Base-by-base conservation (phyloP, 2,888 invertebrate genomes). In the Hydrotaea cyrtoneurina region DNA sequence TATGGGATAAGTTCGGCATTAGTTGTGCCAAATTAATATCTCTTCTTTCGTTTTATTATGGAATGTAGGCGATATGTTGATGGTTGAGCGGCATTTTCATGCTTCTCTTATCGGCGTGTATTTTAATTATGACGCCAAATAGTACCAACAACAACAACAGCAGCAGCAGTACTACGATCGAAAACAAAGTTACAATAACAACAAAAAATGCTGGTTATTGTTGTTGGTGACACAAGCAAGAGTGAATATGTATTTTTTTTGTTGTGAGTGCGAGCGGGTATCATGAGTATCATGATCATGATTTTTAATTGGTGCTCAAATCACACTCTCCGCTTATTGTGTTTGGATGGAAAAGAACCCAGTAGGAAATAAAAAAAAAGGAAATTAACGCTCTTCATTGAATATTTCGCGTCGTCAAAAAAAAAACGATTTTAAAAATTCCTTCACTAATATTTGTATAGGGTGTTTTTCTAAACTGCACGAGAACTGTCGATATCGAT, bases 111-210 rank as follows among this genome's bases (percentile, higher is more conserved):
- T 81, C 55, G 39, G 13, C 59, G 72, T 31, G 64, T 59, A 64
- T 71, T 57, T 73, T 77, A 80, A 73, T 73, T 83, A 73, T 80
- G 73, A 80, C 76, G 66, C 80, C 57, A 76, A 83, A 73, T 64
- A 73, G 15, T 55, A 43, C 46, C 69, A 64, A 1, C 19, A 8
- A 8, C 64, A 59, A 17, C 64, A 36, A 0, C 31, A 43, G 13
- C 39, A 26, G 3, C 62, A 62, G 36, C 19, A 11, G 21, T 10
- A 43, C 13, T 8, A 62, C 62, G 69, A 69, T 69, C 69, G 19
- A 46, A 46, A 46, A 46, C 64, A 64, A 43, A 59, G 43, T 59
- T 55, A 57, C 39, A 39, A 23, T 23, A 43, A 46, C 43, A 23
- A 69, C 21, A 46, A 15, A n/a, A 64, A 43, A 64, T 64, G 26